Evolutionary conservation across 2,797 vertebrate species (phyloP).

Genomic region (Rhinichthys osculus): DNA sequence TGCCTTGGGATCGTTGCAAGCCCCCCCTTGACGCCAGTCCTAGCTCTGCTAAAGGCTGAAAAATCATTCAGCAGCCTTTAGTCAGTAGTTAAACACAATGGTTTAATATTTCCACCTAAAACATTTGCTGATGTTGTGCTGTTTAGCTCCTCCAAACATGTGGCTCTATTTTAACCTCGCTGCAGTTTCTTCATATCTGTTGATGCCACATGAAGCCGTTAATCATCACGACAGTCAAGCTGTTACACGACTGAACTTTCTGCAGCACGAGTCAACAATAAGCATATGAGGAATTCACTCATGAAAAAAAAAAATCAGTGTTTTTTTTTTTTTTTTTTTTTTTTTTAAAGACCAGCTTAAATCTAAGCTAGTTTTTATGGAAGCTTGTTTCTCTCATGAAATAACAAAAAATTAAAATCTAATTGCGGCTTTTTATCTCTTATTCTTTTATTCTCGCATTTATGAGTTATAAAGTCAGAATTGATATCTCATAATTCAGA

Average conservation of each 20-base stretch:
- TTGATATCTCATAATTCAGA: background rate
- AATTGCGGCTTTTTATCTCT: background rate
- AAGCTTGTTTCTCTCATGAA: background rate
- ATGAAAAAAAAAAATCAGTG: no score
- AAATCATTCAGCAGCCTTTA: constrained; percentile 13
- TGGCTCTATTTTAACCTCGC: constrained; percentile 93
- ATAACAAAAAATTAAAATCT: background rate
- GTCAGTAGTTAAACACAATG: background rate
- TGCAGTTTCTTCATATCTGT: constrained; percentile 91
- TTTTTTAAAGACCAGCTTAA: background rate
- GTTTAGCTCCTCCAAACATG: constrained; percentile 76
- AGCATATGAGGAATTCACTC: constrained; percentile 3
- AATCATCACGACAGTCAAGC: constrained; percentile 90
- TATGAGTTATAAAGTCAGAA: background rate
- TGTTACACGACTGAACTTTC: constrained; percentile 88
- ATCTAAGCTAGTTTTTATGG: background rate
- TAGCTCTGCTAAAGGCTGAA: background rate
- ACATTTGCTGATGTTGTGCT: constrained; percentile 47
- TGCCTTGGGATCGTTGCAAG: background rate
- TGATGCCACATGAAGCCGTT: constrained; percentile 90
- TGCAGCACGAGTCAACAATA: constrained; percentile 85
- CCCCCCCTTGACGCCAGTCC: background rate
- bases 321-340: background rate
- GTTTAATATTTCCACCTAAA: constrained; percentile 14
- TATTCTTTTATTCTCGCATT: background rate